These are phyloP conservation scores for Tethya wilhelma DNA, from an alignment of 37 sponge, comb jelly and placozoan species.

Conservation along the genomic window DNA sequence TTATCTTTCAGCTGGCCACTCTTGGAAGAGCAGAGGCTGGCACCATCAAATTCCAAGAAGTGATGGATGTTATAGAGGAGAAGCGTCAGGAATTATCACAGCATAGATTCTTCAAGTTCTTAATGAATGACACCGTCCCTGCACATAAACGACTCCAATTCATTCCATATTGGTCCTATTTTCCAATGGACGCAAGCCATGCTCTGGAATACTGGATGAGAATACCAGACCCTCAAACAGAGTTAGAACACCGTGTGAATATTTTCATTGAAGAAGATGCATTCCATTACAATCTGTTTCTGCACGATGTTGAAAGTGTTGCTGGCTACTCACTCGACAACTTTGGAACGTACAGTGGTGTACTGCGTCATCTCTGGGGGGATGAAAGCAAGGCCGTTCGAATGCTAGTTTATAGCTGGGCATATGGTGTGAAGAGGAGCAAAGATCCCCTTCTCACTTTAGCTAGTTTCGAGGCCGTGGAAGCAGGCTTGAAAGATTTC, in stretches of 20 bases:
- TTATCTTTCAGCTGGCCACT: too few species aligned
- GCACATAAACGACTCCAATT: background rate
- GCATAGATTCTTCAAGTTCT: background rate
- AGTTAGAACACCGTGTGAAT: slow-evolving; percentile 6
- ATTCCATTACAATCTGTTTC: slow-evolving; percentile 6
- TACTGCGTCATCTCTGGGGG: slow-evolving; percentile 12
- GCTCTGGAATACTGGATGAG: background rate
- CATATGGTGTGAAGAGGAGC: background rate
- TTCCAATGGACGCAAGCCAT: background rate
- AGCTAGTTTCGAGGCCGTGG: slow-evolving; percentile 1
- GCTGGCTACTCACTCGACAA: background rate
- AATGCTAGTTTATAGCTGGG: background rate
- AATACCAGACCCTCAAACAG: background rate
- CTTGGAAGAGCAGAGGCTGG: too few species aligned
- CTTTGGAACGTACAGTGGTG: background rate
- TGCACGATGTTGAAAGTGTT: slow-evolving; percentile 9
- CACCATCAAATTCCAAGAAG: background rate
- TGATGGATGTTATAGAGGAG: background rate
- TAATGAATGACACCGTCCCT: background rate
- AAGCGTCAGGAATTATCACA: background rate
- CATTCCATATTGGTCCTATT: background rate
- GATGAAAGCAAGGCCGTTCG: background rate
- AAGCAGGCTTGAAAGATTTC: background rate
- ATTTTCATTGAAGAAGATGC: background rate
- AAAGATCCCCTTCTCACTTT: background rate